A percentile compares a stretch with the other conserved stretches of the same genome.
Conservation (phyloP, 2,888 invertebrate species). For the Watsonalla binaria region DNA sequence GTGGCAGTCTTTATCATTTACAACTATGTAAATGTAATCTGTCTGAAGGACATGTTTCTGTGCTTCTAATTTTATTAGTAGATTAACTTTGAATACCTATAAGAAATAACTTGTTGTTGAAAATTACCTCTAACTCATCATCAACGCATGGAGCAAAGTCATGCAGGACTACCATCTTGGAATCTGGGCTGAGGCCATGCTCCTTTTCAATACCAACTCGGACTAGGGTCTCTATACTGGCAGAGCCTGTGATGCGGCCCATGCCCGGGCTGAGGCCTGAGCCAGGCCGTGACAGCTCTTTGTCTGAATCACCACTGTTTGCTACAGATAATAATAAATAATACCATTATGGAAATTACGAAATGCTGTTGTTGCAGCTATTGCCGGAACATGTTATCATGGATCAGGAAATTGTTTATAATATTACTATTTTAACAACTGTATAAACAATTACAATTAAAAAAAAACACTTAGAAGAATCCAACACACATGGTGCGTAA, state of each 20-base stretch:
- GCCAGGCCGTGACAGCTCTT: constrained; percentile 80
- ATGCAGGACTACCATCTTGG: constrained; percentile 96
- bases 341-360: too few relatives aligned
- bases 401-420: not conserved
- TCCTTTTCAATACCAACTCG: constrained; percentile 95
- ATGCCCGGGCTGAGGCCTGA: constrained; percentile 88
- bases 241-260: constrained; percentile 96
- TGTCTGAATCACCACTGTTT: constrained; percentile 87
- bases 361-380: too few relatives aligned
- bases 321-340: constrained; percentile 63
- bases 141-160: constrained; percentile 97
- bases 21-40: too few relatives aligned
- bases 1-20: too few relatives aligned
- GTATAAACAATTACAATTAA: too few relatives aligned
- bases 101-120: not conserved
- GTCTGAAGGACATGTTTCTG: too few relatives aligned
- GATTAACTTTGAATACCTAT: too few relatives aligned
- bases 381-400: too few relatives aligned
- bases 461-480: too few relatives aligned
- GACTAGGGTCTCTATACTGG: constrained; percentile 94
- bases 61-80: too few relatives aligned
- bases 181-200: constrained; percentile 93
- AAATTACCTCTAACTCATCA: constrained; percentile 89
- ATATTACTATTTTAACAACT: not conserved
- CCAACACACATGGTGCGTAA: too few relatives aligned